phyloP scores from a whole-genome alignment of 2,113 vertebrate genomes.

The Corythornis cristatus region DNA sequence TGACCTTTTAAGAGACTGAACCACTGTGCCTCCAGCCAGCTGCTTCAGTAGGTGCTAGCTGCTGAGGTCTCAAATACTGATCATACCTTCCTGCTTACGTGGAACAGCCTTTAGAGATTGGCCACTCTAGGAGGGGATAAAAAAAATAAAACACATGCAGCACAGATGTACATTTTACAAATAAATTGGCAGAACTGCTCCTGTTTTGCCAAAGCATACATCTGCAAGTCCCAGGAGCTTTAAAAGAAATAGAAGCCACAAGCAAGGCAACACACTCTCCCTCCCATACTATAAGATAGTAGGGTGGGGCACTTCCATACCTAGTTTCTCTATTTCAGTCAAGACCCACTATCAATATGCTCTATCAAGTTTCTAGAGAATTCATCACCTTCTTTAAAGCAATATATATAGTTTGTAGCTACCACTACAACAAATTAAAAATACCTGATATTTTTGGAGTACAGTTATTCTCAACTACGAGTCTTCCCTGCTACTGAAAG shows the following conservation, averaged over 20 bases:
- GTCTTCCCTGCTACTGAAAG: background rate
- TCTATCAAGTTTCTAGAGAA: background rate
- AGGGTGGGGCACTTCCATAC: background rate
- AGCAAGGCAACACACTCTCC: background rate
- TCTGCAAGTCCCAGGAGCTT: background rate
- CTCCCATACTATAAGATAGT: background rate
- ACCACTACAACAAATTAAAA: background rate
- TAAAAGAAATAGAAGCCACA: background rate
- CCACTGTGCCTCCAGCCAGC: background rate
- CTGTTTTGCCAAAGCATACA: background rate
- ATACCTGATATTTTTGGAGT: background rate
- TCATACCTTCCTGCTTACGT: accelerated
- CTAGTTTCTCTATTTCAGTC: background rate
- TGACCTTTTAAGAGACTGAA: background rate
- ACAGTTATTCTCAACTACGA: background rate
- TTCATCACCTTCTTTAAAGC: background rate
- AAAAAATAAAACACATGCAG: background rate
- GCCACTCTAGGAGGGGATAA: background rate
- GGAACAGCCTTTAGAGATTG: background rate
- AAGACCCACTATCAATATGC: background rate
- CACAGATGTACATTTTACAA: accelerated
- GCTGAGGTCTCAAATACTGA: background rate
- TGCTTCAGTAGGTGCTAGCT: background rate
- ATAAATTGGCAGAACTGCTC: background rate
- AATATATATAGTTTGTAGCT: no score